Percentiles rank a stretch among this genome's conserved stretches.
Evolutionary conservation across 2,888 invertebrate genomes (phyloP).

Genomic region (Taenaris catops): DNA sequence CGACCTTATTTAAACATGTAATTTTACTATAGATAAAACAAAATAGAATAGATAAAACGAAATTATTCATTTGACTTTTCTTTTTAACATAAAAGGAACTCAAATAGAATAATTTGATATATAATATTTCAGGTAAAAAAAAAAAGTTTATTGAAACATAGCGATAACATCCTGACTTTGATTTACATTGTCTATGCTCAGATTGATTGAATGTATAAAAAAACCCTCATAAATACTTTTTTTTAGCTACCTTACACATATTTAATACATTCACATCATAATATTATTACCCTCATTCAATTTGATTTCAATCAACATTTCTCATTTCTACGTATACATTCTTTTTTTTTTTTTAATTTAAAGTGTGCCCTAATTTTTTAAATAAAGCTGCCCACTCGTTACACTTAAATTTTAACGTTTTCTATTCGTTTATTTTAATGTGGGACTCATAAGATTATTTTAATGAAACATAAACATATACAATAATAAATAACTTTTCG

Average conservation of each 20-base stretch:
- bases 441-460: conserved; percentile 1
- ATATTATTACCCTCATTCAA: conserved; percentile 29
- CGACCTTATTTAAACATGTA: no score
- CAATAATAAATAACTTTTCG: no score
- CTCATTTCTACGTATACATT: conserved; percentile 31
- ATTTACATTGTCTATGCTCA: conserved; percentile 1
- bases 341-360: conserved; percentile 15
- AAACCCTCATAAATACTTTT: conserved; percentile 17
- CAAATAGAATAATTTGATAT: no score
- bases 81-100: no score
- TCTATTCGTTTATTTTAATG: neutral
- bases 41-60: no score
- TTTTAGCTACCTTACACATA: conserved; percentile 11
- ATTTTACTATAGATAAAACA: no score
- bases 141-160: no score
- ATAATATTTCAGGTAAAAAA: no score
- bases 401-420: conserved; percentile 1
- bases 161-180: no score
- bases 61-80: no score
- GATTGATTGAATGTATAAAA: conserved; percentile 1
- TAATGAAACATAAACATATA: no score
- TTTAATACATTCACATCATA: conserved; percentile 19
- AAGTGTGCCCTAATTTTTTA: conserved; percentile 18
- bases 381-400: conserved; percentile 18
- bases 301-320: conserved; percentile 24